A percentile compares a stretch with the other conserved stretches of the same genome.
phyloP scores from a whole-genome alignment of 2,797 vertebrate genomes.

The Sitta carolinensis region DNA sequence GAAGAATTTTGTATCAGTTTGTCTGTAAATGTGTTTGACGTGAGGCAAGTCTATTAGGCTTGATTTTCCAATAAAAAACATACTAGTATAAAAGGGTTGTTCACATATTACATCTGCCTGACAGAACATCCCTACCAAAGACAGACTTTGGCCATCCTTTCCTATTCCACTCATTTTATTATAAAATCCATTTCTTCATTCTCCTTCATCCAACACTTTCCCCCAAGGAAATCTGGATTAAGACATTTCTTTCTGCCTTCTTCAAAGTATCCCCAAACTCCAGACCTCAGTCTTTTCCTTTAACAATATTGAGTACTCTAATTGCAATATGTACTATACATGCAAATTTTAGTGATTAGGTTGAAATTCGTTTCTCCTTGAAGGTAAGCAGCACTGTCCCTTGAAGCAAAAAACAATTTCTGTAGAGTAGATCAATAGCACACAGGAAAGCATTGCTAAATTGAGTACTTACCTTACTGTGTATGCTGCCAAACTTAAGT shows the following conservation, averaged over 20 bases:
- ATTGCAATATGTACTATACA: conserved; percentile 39
- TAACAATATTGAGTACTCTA: conserved; percentile 9
- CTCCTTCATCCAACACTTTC: neutral
- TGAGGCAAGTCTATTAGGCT: neutral
- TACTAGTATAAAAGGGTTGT: neutral
- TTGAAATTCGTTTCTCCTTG: conserved; percentile 50
- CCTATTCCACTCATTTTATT: neutral
- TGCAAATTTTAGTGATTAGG: conserved; percentile 54
- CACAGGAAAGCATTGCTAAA: neutral
- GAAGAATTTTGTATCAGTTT: neutral
- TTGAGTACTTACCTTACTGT: neutral
- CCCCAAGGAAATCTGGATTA: conserved; percentile 42
- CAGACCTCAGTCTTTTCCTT: conserved; percentile 16
- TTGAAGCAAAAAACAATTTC: neutral
- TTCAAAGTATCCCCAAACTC: neutral
- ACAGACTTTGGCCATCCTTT: neutral
- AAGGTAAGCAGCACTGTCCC: neutral
- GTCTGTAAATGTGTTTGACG: neutral
- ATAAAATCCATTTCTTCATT: neutral
- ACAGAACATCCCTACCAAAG: rapidly evolving
- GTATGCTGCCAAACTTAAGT: neutral
- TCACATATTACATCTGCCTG: neutral
- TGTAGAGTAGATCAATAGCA: neutral
- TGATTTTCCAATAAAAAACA: neutral
- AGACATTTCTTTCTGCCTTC: conserved; percentile 17